Evolutionary conservation across 2,888 invertebrate genomes (phyloP), one percentile per base, ranked within the genome.

Genomic region (Pomacea canaliculata): DNA sequence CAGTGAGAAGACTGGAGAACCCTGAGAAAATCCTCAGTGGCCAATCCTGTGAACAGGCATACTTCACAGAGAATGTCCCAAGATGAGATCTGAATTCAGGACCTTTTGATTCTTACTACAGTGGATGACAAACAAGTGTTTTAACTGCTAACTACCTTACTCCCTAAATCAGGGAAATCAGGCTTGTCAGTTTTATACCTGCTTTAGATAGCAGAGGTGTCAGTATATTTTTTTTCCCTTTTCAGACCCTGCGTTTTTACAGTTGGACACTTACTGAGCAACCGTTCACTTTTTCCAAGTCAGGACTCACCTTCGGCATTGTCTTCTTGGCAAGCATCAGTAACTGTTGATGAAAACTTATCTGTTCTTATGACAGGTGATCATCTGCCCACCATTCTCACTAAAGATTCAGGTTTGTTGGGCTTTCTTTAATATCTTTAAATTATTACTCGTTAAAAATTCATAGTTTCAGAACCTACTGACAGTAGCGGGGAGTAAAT

Each of bases 291-390:
- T 59, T 89, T 92, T 76, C 92, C 92, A 0, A 91, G 90, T 80
- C 91, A 92, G 79, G 92, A 92, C 78, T 87, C 88, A n/a, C 91
- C 91, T 2, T 77, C 80, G 16, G 90, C 91, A 37, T 86, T 92
- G 88, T 88, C 91, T 49, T 91, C 91, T 0, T 92, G 92, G 92
- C 87, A 89, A 71, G 89, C 89, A 46, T 70, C 78, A 12, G 78
- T 91, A 51, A 80, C 81, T 23, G 85, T 86, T 5, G 73, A 79
- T 23, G 59, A 67, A 12, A 73, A 79, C 23, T 73, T 81, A 7
- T 76, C 77, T 48, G 90, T 89, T 0, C 79, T 91, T 18, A 90
- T 89, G 88, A 89, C 88, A 80, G 90, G 90, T 7, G 90, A 90
- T 77, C 62, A 76, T n/a, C 78, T 83, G n/a, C 82, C 84, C n/a